A percentile compares a stretch with the other conserved stretches of the same genome.
These are phyloP conservation scores for Mycetomoellerius zeteki DNA, from an alignment of 1,140 invertebrate genomes.

Conservation along the genomic window DNA sequence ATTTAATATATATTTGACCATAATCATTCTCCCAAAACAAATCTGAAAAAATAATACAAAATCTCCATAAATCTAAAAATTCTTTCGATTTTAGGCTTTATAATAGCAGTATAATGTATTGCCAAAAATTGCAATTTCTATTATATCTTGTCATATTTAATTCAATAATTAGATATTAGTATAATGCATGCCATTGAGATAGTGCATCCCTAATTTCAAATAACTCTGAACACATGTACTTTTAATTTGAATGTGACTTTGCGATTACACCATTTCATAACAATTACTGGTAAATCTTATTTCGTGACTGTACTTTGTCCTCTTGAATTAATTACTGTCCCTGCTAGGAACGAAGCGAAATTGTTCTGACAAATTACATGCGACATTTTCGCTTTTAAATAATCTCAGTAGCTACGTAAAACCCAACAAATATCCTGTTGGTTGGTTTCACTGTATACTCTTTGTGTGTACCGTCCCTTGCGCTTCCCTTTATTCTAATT, in stretches of 20 bases:
- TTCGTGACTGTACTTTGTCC: background rate
- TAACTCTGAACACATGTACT: background rate
- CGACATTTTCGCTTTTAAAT: constrained; percentile 5
- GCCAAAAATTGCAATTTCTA: background rate
- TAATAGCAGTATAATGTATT: background rate
- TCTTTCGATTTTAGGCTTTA: background rate
- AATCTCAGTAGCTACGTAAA: background rate
- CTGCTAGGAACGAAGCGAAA: background rate
- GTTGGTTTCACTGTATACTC: background rate
- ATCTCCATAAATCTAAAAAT: background rate
- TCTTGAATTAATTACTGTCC: constrained; percentile 10
- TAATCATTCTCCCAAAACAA: background rate
- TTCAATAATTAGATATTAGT: background rate
- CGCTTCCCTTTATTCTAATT: background rate
- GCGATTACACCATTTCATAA: background rate
- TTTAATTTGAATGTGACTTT: background rate
- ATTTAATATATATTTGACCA: background rate
- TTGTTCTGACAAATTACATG: background rate
- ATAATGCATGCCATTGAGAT: background rate
- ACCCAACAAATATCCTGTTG: background rate
- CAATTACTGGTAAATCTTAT: constrained; percentile 6
- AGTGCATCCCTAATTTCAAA: no score
- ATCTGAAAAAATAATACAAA: background rate
- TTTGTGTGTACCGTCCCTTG: background rate
- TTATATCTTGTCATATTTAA: background rate